Conservation (phyloP, 2,888 invertebrate species). For the Drosophila lutescens region DNA sequence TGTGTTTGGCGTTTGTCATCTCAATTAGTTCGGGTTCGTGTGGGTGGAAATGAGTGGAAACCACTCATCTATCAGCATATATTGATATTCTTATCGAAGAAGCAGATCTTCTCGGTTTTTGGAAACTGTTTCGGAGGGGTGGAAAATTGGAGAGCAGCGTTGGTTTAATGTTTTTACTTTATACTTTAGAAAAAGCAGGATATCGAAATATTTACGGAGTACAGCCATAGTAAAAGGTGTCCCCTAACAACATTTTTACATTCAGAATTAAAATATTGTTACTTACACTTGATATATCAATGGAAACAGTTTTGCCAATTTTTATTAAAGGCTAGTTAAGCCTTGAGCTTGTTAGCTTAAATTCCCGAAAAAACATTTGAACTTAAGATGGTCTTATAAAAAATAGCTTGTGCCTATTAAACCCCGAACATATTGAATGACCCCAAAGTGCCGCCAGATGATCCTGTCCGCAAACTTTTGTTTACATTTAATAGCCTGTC, state of each 20-base stretch:
- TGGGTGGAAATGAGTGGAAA: slow-evolving; percentile 21
- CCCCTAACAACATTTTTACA: too few species aligned
- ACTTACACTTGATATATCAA: too few species aligned
- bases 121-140: neutral
- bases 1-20: slow-evolving; percentile 47
- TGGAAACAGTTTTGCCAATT: neutral
- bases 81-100: slow-evolving; percentile 32
- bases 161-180: neutral
- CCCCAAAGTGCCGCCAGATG: slow-evolving; percentile 25
- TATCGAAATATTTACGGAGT: too few species aligned
- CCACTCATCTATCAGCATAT: slow-evolving; percentile 38
- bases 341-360: neutral
- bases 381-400: neutral
- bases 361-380: neutral
- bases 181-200: too few species aligned
- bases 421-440: slow-evolving; percentile 20
- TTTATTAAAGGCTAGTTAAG: neutral
- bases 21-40: slow-evolving; percentile 33
- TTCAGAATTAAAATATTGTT: neutral
- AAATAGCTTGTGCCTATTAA: neutral
- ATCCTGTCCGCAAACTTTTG: slow-evolving; percentile 30
- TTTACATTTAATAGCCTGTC: slow-evolving; percentile 31
- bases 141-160: neutral
- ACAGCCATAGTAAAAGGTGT: too few species aligned
- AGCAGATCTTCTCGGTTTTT: slow-evolving; percentile 15